Evolutionary conservation across 2,888 invertebrate genomes (phyloP).

Genomic region (Plebejus argus): DNA sequence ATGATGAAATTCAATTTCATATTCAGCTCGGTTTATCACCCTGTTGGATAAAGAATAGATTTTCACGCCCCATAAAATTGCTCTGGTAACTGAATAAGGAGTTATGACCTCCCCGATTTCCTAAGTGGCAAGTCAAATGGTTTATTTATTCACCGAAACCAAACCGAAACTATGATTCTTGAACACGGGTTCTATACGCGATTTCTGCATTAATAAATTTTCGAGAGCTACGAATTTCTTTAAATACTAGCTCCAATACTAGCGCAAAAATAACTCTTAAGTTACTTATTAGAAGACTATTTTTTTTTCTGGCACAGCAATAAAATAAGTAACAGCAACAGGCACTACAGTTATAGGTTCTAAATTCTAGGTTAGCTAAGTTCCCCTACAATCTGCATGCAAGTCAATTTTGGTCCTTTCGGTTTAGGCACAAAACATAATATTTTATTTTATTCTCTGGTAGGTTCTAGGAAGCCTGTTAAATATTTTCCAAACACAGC

Average conservation of each 20-base stretch:
- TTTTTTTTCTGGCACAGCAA: not conserved
- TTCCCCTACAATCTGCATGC: not conserved
- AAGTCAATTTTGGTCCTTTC: not conserved
- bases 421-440: not conserved
- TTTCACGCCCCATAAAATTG: conserved; percentile 20
- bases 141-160: not conserved
- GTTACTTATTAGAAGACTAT: not conserved
- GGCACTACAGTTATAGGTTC: no score
- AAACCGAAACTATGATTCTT: not conserved
- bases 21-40: conserved; percentile 12
- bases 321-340: no score
- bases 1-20: conserved; percentile 23
- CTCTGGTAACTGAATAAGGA: conserved; percentile 6
- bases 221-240: not conserved
- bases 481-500: not conserved
- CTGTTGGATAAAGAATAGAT: conserved; percentile 24
- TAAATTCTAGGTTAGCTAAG: no score
- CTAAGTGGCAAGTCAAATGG: not conserved
- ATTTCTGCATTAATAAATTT: not conserved
- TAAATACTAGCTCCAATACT: not conserved
- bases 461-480: not conserved
- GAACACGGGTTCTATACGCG: not conserved
- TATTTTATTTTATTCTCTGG: not conserved
- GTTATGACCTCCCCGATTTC: conserved; percentile 18
- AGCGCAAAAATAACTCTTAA: not conserved